Conservation (phyloP, 2,888 invertebrate species). For the Lycophotia porphyrea region DNA sequence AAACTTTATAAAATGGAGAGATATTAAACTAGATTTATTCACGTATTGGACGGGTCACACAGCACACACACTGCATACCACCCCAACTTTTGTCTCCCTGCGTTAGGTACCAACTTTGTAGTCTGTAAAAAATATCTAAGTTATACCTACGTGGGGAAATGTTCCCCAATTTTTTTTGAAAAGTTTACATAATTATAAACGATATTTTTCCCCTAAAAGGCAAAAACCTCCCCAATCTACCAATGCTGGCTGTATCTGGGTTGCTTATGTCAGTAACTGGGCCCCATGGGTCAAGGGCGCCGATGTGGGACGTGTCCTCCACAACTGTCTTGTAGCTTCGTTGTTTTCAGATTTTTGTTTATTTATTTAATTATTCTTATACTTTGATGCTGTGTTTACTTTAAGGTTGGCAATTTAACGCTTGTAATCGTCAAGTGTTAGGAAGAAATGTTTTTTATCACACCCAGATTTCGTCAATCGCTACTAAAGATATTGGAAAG, state of each 20-base stretch:
- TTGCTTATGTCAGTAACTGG: constrained; percentile 15
- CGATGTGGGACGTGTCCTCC: constrained; percentile 39
- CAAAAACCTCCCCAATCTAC: neutral
- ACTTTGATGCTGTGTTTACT: constrained; percentile 3
- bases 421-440: neutral
- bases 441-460: neutral
- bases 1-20: neutral
- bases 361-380: constrained; percentile 18
- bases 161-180: neutral
- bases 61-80: neutral
- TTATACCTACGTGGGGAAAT: neutral
- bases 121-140: neutral
- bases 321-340: constrained; percentile 10
- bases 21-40: neutral
- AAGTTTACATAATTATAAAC: neutral
- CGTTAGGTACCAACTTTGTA: neutral
- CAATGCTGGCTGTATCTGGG: constrained; percentile 1
- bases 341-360: constrained; percentile 19
- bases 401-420: neutral
- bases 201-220: neutral
- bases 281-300: constrained; percentile 44
- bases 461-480: neutral
- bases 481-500: neutral
- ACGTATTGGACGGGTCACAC: neutral
- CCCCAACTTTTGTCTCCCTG: neutral